phyloP scores from a whole-genome alignment of 2,113 vertebrate species.

The Donacobius atricapilla region DNA sequence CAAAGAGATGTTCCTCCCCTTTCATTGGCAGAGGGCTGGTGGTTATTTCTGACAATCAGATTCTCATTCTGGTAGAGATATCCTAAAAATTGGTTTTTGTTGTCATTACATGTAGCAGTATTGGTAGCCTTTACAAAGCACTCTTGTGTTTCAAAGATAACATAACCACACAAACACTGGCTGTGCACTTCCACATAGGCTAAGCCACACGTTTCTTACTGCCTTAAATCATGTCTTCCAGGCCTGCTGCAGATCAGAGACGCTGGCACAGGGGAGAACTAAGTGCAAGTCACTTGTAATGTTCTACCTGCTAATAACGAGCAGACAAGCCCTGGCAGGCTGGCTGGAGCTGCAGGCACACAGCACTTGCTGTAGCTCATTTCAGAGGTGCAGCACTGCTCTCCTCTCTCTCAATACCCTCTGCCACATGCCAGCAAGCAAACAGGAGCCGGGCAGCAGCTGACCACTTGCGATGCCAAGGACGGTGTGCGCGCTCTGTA shows the following conservation, averaged over 20 bases:
- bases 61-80: neutral
- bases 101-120: neutral
- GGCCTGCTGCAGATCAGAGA: neutral
- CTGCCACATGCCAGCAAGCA: neutral
- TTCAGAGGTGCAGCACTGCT: neutral
- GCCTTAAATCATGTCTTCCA: neutral
- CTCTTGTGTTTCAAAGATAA: neutral
- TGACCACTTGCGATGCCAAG: neutral
- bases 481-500: neutral
- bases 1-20: neutral
- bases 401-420: neutral
- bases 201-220: neutral
- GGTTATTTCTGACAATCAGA: neutral
- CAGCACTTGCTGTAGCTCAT: neutral
- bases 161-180: neutral
- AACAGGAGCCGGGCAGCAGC: slow-evolving; percentile 2
- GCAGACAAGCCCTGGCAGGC: neutral
- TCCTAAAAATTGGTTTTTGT: neutral
- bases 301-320: slow-evolving; percentile 17
- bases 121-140: neutral
- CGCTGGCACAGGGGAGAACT: neutral
- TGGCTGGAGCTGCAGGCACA: neutral
- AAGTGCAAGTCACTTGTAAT: neutral
- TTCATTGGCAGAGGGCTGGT: neutral
- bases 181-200: neutral